Evolutionary conservation across 2,113 vertebrate genomes (phyloP), one percentile per base, ranked within the genome.

Genomic region (Protobothrops flavoviridis): DNA sequence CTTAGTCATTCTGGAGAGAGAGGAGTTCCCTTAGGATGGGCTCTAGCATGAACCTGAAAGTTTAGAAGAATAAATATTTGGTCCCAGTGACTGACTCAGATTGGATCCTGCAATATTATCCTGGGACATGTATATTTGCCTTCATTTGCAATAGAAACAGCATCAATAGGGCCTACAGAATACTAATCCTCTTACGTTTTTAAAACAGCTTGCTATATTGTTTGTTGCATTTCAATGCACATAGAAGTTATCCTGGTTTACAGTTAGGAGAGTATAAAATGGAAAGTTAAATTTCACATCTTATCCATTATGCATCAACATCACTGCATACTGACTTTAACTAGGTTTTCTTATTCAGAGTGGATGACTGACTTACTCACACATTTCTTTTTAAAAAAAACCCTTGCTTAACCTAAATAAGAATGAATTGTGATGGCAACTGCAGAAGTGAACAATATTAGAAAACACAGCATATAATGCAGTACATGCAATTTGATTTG

Each of bases 381-480:
- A 0, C 12, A 24, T 48, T 48, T 50, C 43, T 48, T 45, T 11
- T 11, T 50, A 26, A 86, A 86, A 69, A n/a, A 2, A 0, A 11
- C 2, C 1, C 20, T 29, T 33, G 29, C n/a, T 94, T 93, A 93
- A 92, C 91, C 94, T 94, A 95, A 94, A 48, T 95, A 61, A 91
- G 24, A 92, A 87, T 89, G 93, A 95, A 95, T 86, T 81, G 74
- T 88, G 94, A 95, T 92, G 91, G 94, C 86, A 95, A 91, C 91
- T 93, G 56, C 87, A 96, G 95, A 95, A 92, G 74, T 85, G 57
- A n/a, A 94, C 26, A 88, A 53, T 89, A 94, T 92, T 94, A 94
- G 86, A 90, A 95, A 97, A 95, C 94, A 95, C 93, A 96, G 95
- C 95, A 89, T 87, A 92, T 92, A 96, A 95, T 95, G 57, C 50